phyloP scores from a whole-genome alignment of 2,888 invertebrate species.

The Lobophora halterata region DNA sequence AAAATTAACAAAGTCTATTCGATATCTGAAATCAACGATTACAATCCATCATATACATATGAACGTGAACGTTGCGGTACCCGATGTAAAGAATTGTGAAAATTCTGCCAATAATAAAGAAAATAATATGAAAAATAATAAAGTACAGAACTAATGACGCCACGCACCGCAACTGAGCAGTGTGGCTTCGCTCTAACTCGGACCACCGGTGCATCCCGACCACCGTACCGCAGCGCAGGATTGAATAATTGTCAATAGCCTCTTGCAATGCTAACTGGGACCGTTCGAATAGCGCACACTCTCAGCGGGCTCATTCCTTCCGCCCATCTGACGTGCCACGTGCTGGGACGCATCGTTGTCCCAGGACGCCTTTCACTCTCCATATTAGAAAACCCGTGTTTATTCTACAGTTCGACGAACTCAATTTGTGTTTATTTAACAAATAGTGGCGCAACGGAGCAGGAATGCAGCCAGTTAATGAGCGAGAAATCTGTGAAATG shows the following conservation, averaged over 20 bases:
- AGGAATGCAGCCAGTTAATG: constrained; percentile 48
- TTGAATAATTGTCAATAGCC: constrained; percentile 23
- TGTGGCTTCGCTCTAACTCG: too few species aligned
- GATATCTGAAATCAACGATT: too few species aligned
- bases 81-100: too few species aligned
- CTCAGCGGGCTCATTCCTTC: constrained; percentile 47
- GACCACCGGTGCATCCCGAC: constrained; percentile 15
- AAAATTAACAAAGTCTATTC: too few species aligned
- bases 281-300: constrained; percentile 45
- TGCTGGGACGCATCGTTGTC: constrained; percentile 44
- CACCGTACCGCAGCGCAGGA: too few species aligned
- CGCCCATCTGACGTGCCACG: constrained; percentile 50
- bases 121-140: too few species aligned
- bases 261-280: constrained; percentile 21
- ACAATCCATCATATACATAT: too few species aligned
- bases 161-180: too few species aligned
- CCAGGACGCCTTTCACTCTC: constrained; percentile 59
- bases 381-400: constrained; percentile 49
- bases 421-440: constrained; percentile 51
- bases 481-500: constrained; percentile 36
- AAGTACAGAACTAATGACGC: too few species aligned
- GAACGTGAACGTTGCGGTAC: too few species aligned
- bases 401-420: constrained; percentile 61
- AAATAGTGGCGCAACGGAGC: constrained; percentile 42
- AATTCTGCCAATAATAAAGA: too few species aligned